Evolutionary conservation across 2,888 invertebrate species (phyloP).

Genomic region (Drosophila ustulata): DNA sequence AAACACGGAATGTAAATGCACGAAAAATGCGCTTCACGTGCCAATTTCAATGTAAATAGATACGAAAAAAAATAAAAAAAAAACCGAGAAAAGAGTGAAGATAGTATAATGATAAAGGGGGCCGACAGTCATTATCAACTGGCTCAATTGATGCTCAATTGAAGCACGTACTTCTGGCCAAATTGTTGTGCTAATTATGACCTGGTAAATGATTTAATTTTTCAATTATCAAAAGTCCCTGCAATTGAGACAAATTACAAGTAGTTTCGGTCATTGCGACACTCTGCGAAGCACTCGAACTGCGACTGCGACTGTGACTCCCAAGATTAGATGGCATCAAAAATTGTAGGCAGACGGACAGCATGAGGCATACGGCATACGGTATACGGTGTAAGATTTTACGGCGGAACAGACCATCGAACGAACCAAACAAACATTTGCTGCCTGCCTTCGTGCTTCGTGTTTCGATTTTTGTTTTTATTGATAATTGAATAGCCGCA

Average conservation of each 20-base stretch:
- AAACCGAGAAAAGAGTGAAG: conserved; percentile 16
- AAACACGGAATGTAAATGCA: conserved; percentile 43
- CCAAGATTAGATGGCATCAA: conserved; percentile 39
- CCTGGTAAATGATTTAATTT: conserved; percentile 78
- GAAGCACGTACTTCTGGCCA: conserved; percentile 34
- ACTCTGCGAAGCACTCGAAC: conserved; percentile 9
- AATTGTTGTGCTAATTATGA: conserved; percentile 61
- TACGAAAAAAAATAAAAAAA: conserved; percentile 32
- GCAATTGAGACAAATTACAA: conserved; percentile 69
- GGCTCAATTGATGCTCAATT: conserved; percentile 70
- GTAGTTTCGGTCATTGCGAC: conserved; percentile 36
- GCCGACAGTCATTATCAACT: conserved; percentile 66
- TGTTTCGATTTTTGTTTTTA: conserved; percentile 45
- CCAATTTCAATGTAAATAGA: conserved; percentile 49
- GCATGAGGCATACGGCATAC: not conserved
- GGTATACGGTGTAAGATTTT: too few relatives aligned
- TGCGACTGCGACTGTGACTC: not conserved
- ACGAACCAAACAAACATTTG: conserved; percentile 50
- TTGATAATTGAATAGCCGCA: conserved; percentile 60
- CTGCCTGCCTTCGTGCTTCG: conserved; percentile 22
- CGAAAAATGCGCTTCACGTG: conserved; percentile 54
- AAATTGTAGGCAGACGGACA: conserved; percentile 2
- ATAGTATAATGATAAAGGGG: conserved; percentile 20
- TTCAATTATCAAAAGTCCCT: conserved; percentile 73
- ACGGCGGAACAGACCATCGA: conserved; percentile 5